Base-by-base conservation (phyloP, 2,113 vertebrate species). In the Anarhynchus alexandrinus region DNA sequence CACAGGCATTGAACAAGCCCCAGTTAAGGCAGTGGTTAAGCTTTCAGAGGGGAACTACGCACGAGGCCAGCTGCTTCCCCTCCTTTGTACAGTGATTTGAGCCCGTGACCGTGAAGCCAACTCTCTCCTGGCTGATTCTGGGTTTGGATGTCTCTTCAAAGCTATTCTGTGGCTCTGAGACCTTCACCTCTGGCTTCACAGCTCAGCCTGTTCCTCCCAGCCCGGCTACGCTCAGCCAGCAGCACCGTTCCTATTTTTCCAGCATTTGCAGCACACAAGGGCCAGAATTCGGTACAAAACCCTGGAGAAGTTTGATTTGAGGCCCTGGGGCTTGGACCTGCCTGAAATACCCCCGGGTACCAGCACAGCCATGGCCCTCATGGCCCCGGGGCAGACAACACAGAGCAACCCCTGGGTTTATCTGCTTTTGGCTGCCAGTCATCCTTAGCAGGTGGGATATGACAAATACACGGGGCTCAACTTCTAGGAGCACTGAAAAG, bases 101-200 rank as follows among this genome's bases (percentile, higher is more conserved):
- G 34, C n/a, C 52, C 74, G 7, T 0, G 1, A 11, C 15, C 1
- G 1, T 4, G 22, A 62, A 73, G 64, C 38, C 1, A 4, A 19
- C 25, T 5, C 51, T 51, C 52, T 77, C 13, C 9, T 79, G 76
- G 15, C 52, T 72, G 54, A 25, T 20, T 66, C 51, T 54, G 80
- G 51, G 59, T 23, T 47, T 58, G 49, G 54, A 78, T 3, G 11
- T 10, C 38, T 58, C 49, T 36, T 34, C 55, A 42, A 20, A 73
- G 57, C 47, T 76, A 9, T 14, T 81, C 52, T 17, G 19, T 7
- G 21, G 25, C 58, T 73, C 19, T 0, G 5, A 58, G 36, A 62
- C 47, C 59, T 42, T 55, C 65, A 26, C 36, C n/a, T 67, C 61
- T 34, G 20, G 38, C n/a, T 74, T 62, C 3, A 5, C 11, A 40